These are phyloP conservation scores for Globodera ellingtonae DNA, from an alignment of 1,140 invertebrate genomes.

Conservation along the genomic window DNA sequence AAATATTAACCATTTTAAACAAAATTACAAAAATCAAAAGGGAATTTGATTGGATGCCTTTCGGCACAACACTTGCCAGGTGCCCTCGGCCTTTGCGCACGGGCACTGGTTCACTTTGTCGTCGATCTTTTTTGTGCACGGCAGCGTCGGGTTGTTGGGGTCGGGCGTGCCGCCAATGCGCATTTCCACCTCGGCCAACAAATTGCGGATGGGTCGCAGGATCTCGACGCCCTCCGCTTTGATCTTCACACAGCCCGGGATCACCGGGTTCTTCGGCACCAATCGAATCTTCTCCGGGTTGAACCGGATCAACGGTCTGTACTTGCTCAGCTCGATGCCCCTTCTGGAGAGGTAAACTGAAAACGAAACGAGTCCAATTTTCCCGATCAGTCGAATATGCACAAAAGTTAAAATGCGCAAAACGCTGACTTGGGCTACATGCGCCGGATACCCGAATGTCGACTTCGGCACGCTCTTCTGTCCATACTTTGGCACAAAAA, in stretches of 20 bases:
- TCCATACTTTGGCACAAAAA: background rate
- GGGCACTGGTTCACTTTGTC: conserved; percentile 65
- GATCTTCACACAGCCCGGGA: conserved; percentile 64
- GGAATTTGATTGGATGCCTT: no score
- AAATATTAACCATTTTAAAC: no score
- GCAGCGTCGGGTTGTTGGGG: conserved; percentile 63
- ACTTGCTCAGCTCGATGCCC: conserved; percentile 63
- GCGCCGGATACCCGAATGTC: conserved; percentile 64
- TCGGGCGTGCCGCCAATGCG: conserved; percentile 63
- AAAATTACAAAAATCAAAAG: conserved; percentile 1
- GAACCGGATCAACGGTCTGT: conserved; percentile 61
- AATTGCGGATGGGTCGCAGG: conserved; percentile 58
- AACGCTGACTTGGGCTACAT: conserved; percentile 60
- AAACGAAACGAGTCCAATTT: conserved; percentile 16
- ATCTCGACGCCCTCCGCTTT: conserved; percentile 65
- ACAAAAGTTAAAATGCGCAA: no score
- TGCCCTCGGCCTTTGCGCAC: conserved; percentile 63
- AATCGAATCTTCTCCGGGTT: conserved; percentile 65
- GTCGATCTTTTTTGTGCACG: conserved; percentile 64
- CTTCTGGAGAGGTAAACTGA: conserved; percentile 61
- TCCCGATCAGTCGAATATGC: no score
- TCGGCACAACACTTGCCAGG: conserved; percentile 47
- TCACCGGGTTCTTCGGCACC: conserved; percentile 64
- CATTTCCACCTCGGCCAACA: conserved; percentile 64
- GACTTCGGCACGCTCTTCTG: conserved; percentile 61